phyloP scores from a whole-genome alignment of 2,888 invertebrate species.

The Epistrophe eligans region DNA sequence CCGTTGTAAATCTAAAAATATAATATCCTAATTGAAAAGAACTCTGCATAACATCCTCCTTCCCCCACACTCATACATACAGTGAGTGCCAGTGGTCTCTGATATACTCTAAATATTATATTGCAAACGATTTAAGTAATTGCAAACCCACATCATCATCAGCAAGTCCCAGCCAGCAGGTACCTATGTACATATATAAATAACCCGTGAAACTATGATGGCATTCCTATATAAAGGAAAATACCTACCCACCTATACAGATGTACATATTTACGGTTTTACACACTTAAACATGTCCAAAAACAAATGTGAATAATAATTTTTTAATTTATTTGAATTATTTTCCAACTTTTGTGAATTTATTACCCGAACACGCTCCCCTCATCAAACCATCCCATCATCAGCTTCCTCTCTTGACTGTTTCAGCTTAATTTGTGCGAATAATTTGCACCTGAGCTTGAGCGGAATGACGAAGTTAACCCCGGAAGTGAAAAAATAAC shows the following conservation, averaged over 20 bases:
- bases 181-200: not conserved
- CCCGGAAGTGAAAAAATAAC: constrained; percentile 48
- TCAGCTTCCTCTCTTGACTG: constrained; percentile 47
- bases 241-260: not conserved
- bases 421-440: constrained; percentile 76
- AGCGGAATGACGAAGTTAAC: constrained; percentile 74
- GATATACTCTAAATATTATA: constrained; percentile 30
- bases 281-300: constrained; percentile 36
- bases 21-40: constrained; percentile 64
- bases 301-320: constrained; percentile 75
- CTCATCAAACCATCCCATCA: not conserved
- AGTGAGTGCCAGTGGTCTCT: constrained; percentile 10
- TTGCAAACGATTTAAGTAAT: constrained; percentile 71
- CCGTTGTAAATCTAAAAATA: constrained; percentile 40
- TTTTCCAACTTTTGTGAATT: constrained; percentile 74
- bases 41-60: not conserved
- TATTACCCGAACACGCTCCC: constrained; percentile 68
- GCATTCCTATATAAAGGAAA: not conserved
- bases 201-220: constrained; percentile 7
- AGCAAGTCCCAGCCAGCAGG: constrained; percentile 49
- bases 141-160: constrained; percentile 58
- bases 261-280: not conserved
- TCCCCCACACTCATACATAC: not conserved
- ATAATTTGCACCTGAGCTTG: constrained; percentile 75
- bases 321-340: constrained; percentile 76